phyloP scores from a whole-genome alignment of 2,888 invertebrate genomes.

The Tillus elongatus region DNA sequence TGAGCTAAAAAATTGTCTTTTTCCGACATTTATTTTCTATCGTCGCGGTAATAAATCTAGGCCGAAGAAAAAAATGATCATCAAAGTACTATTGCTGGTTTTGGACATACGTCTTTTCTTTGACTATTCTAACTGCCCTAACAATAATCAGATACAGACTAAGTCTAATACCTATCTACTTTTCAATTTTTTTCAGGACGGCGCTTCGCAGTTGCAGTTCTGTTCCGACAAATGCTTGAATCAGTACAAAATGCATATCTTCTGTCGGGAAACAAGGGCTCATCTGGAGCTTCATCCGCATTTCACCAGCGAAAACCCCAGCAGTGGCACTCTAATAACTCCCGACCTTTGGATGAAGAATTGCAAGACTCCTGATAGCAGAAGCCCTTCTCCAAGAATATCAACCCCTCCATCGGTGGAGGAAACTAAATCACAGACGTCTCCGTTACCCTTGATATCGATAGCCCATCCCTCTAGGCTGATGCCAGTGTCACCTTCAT shows the following conservation, averaged over 20 bases:
- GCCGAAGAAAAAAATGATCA: no score
- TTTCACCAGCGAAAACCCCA: slow-evolving; percentile 41
- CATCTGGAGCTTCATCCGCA: slow-evolving; percentile 80
- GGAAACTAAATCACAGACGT: slow-evolving; percentile 35
- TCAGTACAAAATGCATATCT: slow-evolving; percentile 95
- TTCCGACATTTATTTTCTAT: no score
- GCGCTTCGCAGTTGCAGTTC: slow-evolving; percentile 83
- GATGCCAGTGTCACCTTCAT: no score
- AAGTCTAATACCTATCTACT: no score
- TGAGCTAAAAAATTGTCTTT: no score
- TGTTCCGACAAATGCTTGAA: slow-evolving; percentile 88
- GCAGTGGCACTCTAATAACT: slow-evolving; percentile 56
- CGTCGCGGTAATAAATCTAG: no score
- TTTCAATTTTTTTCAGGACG: no score
- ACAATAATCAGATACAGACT: no score
- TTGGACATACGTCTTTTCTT: no score
- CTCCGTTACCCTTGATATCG: slow-evolving; percentile 55
- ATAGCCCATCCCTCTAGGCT: slow-evolving; percentile 58
- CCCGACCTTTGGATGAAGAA: slow-evolving; percentile 86
- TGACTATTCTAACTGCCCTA: no score
- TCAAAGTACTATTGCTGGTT: no score
- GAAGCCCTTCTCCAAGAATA: slow-evolving; percentile 33
- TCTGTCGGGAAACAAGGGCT: slow-evolving; percentile 87
- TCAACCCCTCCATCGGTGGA: slow-evolving; percentile 10
- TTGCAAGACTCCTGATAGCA: slow-evolving; percentile 50